phyloP scores from a whole-genome alignment of 2,113 vertebrate genomes.

The Zosterops lateralis region DNA sequence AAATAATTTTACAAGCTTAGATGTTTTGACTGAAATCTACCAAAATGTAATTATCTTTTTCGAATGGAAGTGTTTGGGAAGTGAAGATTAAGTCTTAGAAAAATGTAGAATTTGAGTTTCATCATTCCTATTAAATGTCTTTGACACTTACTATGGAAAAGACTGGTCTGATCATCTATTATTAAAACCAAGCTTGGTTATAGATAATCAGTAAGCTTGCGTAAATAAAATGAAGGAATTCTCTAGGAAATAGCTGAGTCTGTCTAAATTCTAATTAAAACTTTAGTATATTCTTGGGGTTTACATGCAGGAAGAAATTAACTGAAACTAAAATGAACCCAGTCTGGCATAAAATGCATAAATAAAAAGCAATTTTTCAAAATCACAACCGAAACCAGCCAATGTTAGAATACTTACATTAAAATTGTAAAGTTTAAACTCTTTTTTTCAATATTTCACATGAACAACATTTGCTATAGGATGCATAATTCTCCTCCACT shows the following conservation, averaged over 20 bases:
- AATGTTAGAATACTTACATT: neutral
- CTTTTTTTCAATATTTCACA: neutral
- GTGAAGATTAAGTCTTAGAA: neutral
- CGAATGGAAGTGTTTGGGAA: neutral
- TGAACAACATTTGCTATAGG: neutral
- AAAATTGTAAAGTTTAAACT: neutral
- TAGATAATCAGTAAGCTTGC: neutral
- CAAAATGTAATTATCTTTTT: neutral
- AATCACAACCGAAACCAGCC: neutral
- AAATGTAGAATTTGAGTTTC: neutral
- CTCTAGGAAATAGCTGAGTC: neutral
- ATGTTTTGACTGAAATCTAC: neutral
- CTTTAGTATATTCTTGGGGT: neutral
- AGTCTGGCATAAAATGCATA: neutral
- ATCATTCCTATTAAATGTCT: neutral
- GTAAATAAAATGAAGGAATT: neutral
- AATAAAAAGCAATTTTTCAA: neutral
- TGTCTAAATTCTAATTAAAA: neutral
- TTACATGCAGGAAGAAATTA: neutral
- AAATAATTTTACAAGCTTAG: neutral
- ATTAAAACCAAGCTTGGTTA: neutral
- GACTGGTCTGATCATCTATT: neutral
- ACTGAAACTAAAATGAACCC: neutral
- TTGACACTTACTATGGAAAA: neutral
- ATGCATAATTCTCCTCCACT: neutral